A percentile compares a stretch with the other conserved stretches of the same genome.
Conservation (phyloP, 2,113 vertebrate genomes). For the Thymallus thymallus region DNA sequence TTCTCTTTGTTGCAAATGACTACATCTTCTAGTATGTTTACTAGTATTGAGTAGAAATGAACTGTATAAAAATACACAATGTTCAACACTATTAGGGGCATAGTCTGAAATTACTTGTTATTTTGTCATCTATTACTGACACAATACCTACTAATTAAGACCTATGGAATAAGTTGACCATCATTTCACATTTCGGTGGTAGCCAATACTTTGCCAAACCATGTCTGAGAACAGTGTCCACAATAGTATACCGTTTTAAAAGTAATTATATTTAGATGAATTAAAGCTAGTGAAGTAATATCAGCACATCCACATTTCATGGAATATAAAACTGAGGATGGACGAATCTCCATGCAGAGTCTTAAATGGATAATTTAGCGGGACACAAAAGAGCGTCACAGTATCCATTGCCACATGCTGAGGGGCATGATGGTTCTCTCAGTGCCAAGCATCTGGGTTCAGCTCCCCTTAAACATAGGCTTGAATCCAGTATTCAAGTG, state of each 20-base stretch:
- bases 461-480: constrained; percentile 52
- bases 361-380: constrained; percentile 59
- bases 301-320: not conserved
- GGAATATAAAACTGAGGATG: not conserved
- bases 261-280: not conserved
- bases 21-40: not conserved
- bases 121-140: not conserved
- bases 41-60: not conserved
- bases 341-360: constrained; percentile 37
- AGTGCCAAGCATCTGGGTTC: constrained; percentile 65
- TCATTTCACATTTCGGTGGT: no score
- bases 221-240: no score
- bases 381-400: constrained; percentile 52
- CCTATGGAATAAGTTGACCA: no score
- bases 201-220: not conserved
- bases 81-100: no score
- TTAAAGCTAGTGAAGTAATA: not conserved
- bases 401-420: constrained; percentile 51
- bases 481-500: constrained; percentile 41
- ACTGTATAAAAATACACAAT: no score
- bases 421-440: constrained; percentile 47
- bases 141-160: not conserved
- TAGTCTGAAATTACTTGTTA: no score
- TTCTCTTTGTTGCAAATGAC: constrained; percentile 1
- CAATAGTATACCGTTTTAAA: no score